Conservation (phyloP, 2,797 vertebrate species). For the Pygocentrus nattereri region DNA sequence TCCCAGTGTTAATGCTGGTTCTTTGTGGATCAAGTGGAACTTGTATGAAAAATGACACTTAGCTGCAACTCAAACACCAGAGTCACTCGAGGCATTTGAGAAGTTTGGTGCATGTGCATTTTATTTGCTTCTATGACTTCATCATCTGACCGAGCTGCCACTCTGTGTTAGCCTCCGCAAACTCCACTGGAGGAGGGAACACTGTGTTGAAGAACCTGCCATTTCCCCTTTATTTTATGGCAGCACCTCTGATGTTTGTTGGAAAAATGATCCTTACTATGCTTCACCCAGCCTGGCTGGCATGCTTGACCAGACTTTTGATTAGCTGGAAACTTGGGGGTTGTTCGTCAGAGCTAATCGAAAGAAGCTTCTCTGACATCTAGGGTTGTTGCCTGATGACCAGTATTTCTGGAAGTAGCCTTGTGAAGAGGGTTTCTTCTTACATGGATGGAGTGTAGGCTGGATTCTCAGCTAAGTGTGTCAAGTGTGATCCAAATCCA, state of each 20-base stretch:
- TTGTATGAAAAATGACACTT: constrained; percentile 6
- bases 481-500: neutral
- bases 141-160: constrained; percentile 50
- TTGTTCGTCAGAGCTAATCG: constrained; percentile 31
- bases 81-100: constrained; percentile 3
- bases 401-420: neutral
- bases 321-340: constrained; percentile 38
- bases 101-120: neutral
- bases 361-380: constrained; percentile 20
- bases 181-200: constrained; percentile 30
- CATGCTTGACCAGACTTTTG: constrained; percentile 35
- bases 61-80: constrained; percentile 8
- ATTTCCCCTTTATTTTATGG: constrained; percentile 15
- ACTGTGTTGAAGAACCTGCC: constrained; percentile 24
- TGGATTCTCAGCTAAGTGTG: neutral
- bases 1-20: neutral
- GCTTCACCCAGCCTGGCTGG: constrained; percentile 11
- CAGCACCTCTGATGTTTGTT: neutral
- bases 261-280: neutral
- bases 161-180: constrained; percentile 36
- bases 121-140: constrained; percentile 44
- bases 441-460: neutral
- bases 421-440: neutral
- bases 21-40: neutral
- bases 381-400: constrained; percentile 16